Evolutionary conservation across 2,113 vertebrate genomes (phyloP), one percentile per base, ranked within the genome.

Genomic region (Lampris megalopsis): DNA sequence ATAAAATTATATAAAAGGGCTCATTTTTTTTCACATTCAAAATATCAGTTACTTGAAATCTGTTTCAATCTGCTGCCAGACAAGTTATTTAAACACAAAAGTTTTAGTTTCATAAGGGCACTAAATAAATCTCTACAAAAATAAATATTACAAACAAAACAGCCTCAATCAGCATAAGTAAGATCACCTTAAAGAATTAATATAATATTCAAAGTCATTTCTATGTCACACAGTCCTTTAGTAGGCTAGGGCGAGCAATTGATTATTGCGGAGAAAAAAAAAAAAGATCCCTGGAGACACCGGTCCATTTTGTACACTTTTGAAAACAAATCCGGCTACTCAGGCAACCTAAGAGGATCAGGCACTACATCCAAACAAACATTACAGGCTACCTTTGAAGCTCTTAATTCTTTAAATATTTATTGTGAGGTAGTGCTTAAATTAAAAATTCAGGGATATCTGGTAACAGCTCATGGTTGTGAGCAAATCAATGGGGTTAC

Each of bases 361-460:
- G 92, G 64, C 93, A 93, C 91, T 92, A 94, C 93, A 93, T 91
- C 89, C 89, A 84, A 91, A 89, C 86, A 94, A 91, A 95, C 94
- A 95, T 94, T 94, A 95, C 59, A 89, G 92, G 86, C 86, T 91
- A 91, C 68, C 92, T 94, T 92, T 92, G 87, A 95, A 92, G 92
- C 94, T 95, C 95, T 95, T 95, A 95, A 93, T 92, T 91, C 88
- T 96, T 96, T 93, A 97, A 96, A 96, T 96, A 97, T 96, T 97
- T 94, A 96, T 96, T 94, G 87, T 73, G 90, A 88, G 91, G 60
- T 82, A 85, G 82, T 91, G 91, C 85, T 90, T 91, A 91, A 88
- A 84, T 85, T 91, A 88, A 94, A 85, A 89, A 92, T 90, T 88
- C 59, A 83, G 80, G 11, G 80, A 84, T 92, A 95, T 94, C 93